Evolutionary conservation across 1,140 invertebrate genomes (phyloP).

Genomic region (Yoshiicerus persimilis): DNA sequence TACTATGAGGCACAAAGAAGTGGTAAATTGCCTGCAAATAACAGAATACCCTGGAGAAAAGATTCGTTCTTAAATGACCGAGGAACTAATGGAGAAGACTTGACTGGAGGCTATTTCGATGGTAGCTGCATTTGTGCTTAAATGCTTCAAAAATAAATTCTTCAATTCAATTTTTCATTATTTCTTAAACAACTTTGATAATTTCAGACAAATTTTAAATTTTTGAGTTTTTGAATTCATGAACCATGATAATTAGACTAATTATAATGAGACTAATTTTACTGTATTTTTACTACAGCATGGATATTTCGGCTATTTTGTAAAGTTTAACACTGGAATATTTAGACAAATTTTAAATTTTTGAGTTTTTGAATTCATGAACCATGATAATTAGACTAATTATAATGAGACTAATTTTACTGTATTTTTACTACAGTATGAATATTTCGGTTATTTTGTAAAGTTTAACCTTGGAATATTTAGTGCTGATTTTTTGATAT

Average conservation of each 20-base stretch:
- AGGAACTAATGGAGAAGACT: conserved; percentile 52
- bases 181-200: too few relatives aligned
- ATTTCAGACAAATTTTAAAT: background rate
- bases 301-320: too few relatives aligned
- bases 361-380: background rate
- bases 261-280: background rate
- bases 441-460: too few relatives aligned
- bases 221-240: background rate
- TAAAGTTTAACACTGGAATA: too few relatives aligned
- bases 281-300: too few relatives aligned
- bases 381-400: background rate
- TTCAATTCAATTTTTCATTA: too few relatives aligned
- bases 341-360: background rate
- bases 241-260: background rate
- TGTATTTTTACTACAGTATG: too few relatives aligned
- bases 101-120: conserved; percentile 57
- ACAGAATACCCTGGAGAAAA: conserved; percentile 52
- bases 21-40: conserved; percentile 52
- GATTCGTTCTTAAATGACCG: conserved; percentile 54
- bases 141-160: too few relatives aligned
- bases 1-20: conserved; percentile 56
- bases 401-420: background rate
- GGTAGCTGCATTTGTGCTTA: too few relatives aligned
- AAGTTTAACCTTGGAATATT: too few relatives aligned
- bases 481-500: too few relatives aligned